Evolutionary conservation across 2,113 vertebrate species (phyloP).

Genomic region (Acinonyx jubatus): DNA sequence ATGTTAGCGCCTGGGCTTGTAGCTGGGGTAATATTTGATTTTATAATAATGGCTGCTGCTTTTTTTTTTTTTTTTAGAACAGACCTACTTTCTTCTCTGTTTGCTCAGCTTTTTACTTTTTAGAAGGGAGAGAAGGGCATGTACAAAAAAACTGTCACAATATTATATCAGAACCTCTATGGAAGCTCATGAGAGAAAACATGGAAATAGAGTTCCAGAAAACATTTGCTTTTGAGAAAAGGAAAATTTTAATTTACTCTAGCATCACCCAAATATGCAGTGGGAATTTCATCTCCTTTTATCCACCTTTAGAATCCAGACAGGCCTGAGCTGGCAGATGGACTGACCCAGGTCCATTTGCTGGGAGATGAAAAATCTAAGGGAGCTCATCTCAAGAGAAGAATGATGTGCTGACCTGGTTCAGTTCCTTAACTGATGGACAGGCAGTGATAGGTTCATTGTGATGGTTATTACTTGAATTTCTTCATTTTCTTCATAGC

Average conservation of each 20-base stretch:
- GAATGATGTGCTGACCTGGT: not conserved
- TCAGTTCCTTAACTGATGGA: not conserved
- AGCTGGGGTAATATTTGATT: not conserved
- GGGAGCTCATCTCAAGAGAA: not conserved
- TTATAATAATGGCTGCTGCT: not conserved
- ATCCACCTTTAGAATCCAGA: not conserved
- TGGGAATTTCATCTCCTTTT: not conserved
- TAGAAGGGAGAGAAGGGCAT: not conserved
- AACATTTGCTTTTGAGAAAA: conserved; percentile 8
- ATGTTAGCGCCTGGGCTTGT: not conserved
- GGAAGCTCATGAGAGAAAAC: not conserved
- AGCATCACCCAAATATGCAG: not conserved
- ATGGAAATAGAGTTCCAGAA: not conserved
- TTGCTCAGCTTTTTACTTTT: not conserved
- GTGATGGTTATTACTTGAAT: not conserved
- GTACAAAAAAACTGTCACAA: not conserved
- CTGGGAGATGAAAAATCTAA: not conserved
- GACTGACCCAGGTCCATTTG: not conserved
- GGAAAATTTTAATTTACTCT: not conserved
- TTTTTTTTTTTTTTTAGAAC: not conserved
- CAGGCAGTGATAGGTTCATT: not conserved
- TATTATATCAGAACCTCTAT: not conserved
- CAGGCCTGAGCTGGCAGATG: not conserved
- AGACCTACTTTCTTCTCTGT: not conserved
- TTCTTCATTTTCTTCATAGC: not conserved